Percentiles rank a stretch among this genome's conserved stretches.
Conservation (phyloP, 92 coral and sea anemone species). For the Parazoanthus darwini region DNA sequence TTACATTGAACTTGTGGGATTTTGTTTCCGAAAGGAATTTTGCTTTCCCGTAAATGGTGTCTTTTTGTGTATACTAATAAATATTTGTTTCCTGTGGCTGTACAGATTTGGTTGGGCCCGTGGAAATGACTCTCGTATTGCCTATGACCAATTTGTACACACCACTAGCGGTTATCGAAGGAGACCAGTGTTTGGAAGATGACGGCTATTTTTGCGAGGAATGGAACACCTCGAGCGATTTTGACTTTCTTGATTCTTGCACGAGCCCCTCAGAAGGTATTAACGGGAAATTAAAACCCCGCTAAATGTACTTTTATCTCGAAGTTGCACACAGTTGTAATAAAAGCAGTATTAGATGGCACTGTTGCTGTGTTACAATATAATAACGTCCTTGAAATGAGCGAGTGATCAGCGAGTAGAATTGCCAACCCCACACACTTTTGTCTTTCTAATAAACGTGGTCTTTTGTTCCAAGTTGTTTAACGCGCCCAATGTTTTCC, state of each 20-base stretch:
- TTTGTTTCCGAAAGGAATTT: conserved; percentile 57
- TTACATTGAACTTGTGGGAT: conserved; percentile 39
- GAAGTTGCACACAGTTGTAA: conserved; percentile 11
- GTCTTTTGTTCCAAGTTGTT: conserved; percentile 36
- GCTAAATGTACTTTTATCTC: conserved; percentile 32
- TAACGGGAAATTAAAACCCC: conserved; percentile 35
- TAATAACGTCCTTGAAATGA: conserved; percentile 39
- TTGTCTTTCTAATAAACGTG: conserved; percentile 29
- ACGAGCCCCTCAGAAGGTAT: conserved; percentile 73
- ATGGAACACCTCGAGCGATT: conserved; percentile 90
- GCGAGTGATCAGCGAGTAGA: conserved; percentile 19
- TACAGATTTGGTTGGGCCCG: conserved; percentile 33
- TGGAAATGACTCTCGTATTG: conserved; percentile 86
- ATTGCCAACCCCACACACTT: conserved; percentile 8
- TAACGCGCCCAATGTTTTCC: conserved; percentile 28
- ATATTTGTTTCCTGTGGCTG: conserved; percentile 48
- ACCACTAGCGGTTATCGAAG: conserved; percentile 66
- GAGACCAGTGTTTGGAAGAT: conserved; percentile 87
- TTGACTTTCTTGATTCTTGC: conserved; percentile 79
- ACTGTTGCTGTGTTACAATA: conserved; percentile 24
- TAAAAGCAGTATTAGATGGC: conserved; percentile 35
- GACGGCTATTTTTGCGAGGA: conserved; percentile 81
- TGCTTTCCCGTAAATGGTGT: conserved; percentile 45
- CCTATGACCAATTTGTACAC: conserved; percentile 72
- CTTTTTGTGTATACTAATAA: conserved; percentile 50